Conservation (phyloP, 1,140 invertebrate species). For the Drosophila parabipectinata region DNA sequence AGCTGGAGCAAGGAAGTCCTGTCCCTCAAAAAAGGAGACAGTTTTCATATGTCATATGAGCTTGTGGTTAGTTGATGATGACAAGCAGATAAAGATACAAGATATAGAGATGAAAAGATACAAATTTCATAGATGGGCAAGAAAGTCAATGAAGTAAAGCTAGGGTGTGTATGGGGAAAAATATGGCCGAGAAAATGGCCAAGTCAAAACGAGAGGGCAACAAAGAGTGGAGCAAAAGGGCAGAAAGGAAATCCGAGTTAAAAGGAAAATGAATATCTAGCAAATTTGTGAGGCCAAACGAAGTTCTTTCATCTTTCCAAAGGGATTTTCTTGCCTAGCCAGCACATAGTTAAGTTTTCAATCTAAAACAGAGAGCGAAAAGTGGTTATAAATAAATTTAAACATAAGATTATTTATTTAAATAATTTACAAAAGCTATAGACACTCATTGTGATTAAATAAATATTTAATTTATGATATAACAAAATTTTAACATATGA, state of each 20-base stretch:
- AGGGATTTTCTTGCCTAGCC: constrained; percentile 2
- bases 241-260: neutral
- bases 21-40: constrained; percentile 1
- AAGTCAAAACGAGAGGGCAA: neutral
- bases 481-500: too few relatives aligned
- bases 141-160: constrained; percentile 6
- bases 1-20: neutral
- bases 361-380: neutral
- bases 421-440: too few relatives aligned
- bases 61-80: constrained; percentile 28
- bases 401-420: too few relatives aligned
- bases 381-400: too few relatives aligned
- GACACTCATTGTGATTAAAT: neutral
- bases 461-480: too few relatives aligned
- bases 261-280: constrained; percentile 19
- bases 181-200: constrained; percentile 1
- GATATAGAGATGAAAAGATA: constrained; percentile 39
- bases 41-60: constrained; percentile 29
- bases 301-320: constrained; percentile 20
- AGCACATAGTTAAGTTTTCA: constrained; percentile 1
- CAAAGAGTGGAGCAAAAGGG: neutral
- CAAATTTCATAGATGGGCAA: constrained; percentile 11
- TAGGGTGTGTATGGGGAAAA: neutral
- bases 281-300: neutral
- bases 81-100: constrained; percentile 20